These are phyloP conservation scores for Distichodus sexfasciatus DNA, from an alignment of 2,797 vertebrate species.

Conservation along the genomic window DNA sequence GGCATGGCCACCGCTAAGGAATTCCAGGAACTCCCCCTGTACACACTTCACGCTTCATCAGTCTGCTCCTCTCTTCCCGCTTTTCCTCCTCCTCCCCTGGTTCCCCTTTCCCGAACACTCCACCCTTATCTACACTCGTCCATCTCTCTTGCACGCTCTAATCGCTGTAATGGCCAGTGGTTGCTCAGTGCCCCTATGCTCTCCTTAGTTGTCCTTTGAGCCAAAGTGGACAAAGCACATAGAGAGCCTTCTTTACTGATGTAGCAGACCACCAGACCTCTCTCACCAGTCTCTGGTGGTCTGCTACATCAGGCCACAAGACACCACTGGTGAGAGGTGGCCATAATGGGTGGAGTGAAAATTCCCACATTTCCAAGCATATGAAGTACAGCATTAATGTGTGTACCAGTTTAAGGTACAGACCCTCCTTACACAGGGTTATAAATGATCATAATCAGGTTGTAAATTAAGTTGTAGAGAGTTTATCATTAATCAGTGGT, in stretches of 20 bases:
- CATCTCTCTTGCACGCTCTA: conserved; percentile 55
- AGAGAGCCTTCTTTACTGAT: conserved; percentile 3
- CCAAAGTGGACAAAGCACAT: conserved; percentile 18
- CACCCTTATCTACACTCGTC: conserved; percentile 65
- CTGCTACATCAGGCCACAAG: background rate
- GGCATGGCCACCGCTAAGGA: conserved; percentile 67
- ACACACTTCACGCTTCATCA: conserved; percentile 66
- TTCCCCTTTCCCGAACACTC: too few species aligned
- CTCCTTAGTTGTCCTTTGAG: conserved; percentile 32
- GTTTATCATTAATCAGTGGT: too few species aligned
- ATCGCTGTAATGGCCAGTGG: conserved; percentile 61
- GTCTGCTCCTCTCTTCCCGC: conserved; percentile 41
- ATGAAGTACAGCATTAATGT: too few species aligned
- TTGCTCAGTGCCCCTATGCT: conserved; percentile 30
- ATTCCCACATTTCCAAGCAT: too few species aligned
- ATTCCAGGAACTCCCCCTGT: conserved; percentile 75
- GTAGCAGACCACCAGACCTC: too few species aligned
- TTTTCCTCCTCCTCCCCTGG: background rate
- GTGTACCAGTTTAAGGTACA: too few species aligned
- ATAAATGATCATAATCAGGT: too few species aligned
- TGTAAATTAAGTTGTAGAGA: too few species aligned
- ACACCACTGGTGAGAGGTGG: too few species aligned
- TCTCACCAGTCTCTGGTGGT: too few species aligned
- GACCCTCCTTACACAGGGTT: too few species aligned
- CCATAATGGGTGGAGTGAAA: too few species aligned